These are phyloP conservation scores for Neodontobutis hainanensis DNA, from an alignment of 2,113 vertebrate genomes.

Conservation along the genomic window DNA sequence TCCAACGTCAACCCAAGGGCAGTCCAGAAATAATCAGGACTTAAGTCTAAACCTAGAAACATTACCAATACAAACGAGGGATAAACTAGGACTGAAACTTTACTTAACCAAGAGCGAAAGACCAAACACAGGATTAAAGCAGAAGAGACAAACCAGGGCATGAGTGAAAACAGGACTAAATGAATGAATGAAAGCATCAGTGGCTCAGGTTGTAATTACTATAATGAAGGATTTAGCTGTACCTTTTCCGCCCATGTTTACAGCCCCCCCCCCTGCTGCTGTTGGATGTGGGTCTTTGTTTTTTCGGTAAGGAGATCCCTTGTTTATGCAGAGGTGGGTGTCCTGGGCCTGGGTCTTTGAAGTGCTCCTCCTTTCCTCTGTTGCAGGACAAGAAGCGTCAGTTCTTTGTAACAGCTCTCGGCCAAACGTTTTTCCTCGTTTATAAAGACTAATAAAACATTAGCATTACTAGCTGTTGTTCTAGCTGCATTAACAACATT, in stretches of 20 bases:
- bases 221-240: constrained; percentile 77
- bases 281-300: constrained; percentile 60
- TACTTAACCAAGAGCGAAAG: too few relatives aligned
- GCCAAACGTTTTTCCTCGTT: background rate
- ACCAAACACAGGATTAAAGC: too few relatives aligned
- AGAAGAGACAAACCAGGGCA: too few relatives aligned
- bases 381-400: background rate
- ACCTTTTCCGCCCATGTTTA: constrained; percentile 66
- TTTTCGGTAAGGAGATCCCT: constrained; percentile 75
- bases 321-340: constrained; percentile 73
- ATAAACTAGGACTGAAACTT: too few relatives aligned
- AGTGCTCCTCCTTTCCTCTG: constrained; percentile 61
- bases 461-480: too few relatives aligned
- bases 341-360: constrained; percentile 66
- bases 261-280: constrained; percentile 35
- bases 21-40: too few relatives aligned
- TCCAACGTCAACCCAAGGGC: too few relatives aligned
- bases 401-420: background rate
- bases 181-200: constrained; percentile 70
- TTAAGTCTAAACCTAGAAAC: too few relatives aligned
- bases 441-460: too few relatives aligned
- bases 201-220: constrained; percentile 76
- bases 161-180: too few relatives aligned
- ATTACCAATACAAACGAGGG: too few relatives aligned
- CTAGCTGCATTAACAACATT: too few relatives aligned